Percentiles rank a stretch among this genome's conserved stretches.
Conservation (phyloP, 2,113 vertebrate genomes). For the Sinocyclocheilus anophthalmus region DNA sequence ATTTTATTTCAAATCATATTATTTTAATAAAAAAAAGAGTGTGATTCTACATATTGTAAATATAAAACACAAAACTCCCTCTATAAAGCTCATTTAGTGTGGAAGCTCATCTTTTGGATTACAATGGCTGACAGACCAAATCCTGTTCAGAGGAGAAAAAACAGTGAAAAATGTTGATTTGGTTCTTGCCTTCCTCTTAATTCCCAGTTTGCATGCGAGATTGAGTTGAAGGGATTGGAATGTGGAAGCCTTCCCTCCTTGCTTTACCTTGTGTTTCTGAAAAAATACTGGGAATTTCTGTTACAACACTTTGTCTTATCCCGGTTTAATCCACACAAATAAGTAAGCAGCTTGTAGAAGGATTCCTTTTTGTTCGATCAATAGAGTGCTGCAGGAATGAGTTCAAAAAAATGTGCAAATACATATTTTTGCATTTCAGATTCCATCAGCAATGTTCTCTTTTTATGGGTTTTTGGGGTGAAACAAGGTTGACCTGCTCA, state of each 20-base stretch:
- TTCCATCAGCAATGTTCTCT: background rate
- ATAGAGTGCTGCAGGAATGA: background rate
- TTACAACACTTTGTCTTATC: too few species aligned
- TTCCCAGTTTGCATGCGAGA: constrained; percentile 9
- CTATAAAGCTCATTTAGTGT: background rate
- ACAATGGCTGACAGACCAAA: background rate
- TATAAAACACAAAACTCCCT: background rate
- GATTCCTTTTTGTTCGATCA: background rate
- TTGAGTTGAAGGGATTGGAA: constrained; percentile 19
- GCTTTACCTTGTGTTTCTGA: background rate
- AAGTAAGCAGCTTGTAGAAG: background rate
- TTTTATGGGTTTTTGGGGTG: background rate
- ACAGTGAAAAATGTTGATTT: background rate
- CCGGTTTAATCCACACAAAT: background rate
- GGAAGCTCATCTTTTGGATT: constrained; percentile 15
- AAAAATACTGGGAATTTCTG: background rate
- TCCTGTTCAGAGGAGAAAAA: background rate
- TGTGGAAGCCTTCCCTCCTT: background rate
- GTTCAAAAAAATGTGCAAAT: background rate
- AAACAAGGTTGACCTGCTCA: background rate
- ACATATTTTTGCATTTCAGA: background rate
- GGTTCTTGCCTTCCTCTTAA: constrained; percentile 15
- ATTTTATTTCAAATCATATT: too few species aligned
- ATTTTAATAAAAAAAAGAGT: too few species aligned
- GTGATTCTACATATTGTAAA: background rate